Conservation (phyloP, 1,140 invertebrate species). For the Bemisia tabaci region DNA sequence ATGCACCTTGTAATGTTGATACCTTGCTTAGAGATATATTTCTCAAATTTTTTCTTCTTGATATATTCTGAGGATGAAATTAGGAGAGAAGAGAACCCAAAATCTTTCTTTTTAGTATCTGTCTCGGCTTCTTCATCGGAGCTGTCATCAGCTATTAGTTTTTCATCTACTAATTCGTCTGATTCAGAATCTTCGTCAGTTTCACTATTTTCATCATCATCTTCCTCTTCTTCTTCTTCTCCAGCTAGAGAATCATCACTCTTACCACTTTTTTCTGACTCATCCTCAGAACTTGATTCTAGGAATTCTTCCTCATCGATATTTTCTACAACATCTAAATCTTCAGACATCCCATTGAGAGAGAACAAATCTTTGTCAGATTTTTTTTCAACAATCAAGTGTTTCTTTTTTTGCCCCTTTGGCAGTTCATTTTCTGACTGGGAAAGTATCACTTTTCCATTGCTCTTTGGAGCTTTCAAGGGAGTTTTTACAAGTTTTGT, state of each 20-base stretch:
- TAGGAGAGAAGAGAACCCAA: not conserved
- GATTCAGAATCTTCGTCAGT: too few relatives aligned
- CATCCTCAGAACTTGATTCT: not conserved
- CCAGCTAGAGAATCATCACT: not conserved
- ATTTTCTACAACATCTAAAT: not conserved
- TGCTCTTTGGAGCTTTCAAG: too few relatives aligned
- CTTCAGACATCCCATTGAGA: not conserved
- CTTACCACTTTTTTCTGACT: not conserved
- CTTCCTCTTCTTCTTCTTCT: not conserved
- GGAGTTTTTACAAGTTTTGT: too few relatives aligned
- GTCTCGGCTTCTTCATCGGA: not conserved
- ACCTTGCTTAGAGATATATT: not conserved
- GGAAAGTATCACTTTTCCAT: too few relatives aligned
- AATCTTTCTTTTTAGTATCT: not conserved
- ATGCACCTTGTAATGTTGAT: not conserved
- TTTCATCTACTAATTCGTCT: not conserved
- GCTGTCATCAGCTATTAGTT: not conserved
- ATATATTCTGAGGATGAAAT: not conserved
- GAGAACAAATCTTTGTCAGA: not conserved
- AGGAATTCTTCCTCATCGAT: not conserved
- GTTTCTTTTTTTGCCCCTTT: not conserved
- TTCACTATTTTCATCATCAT: not conserved
- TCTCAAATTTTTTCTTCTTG: not conserved
- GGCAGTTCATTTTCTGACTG: slow-evolving; percentile 9
- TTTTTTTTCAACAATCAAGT: not conserved